Percentiles rank a stretch among this genome's conserved stretches.
These are phyloP conservation scores for Troides oblongomaculatus DNA, from an alignment of 2,888 invertebrate genomes.

Conservation along the genomic window DNA sequence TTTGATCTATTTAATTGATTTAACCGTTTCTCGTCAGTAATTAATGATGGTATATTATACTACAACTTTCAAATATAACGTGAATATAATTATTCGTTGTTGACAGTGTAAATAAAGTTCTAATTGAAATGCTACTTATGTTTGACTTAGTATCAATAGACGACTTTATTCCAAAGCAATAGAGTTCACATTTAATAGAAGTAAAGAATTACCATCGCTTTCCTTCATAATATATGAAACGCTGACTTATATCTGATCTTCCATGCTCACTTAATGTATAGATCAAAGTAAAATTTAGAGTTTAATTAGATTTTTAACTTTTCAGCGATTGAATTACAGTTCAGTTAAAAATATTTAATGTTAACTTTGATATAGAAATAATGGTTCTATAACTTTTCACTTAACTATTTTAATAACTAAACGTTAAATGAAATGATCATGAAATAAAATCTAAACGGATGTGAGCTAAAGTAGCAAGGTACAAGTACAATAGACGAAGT, in stretches of 20 bases:
- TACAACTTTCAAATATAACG: slow-evolving; percentile 44
- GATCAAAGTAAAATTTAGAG: no score
- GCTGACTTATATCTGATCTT: no score
- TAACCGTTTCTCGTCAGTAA: slow-evolving; percentile 42
- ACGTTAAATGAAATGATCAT: no score
- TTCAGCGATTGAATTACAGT: no score
- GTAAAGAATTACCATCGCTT: background rate
- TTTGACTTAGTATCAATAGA: background rate
- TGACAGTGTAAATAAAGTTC: slow-evolving; percentile 61
- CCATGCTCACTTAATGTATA: no score
- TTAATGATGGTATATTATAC: slow-evolving; percentile 53
- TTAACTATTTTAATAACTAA: no score
- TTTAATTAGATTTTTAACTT: no score
- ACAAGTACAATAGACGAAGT: background rate
- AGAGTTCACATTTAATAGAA: background rate
- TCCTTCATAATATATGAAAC: background rate
- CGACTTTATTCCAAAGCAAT: background rate
- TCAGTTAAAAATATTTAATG: no score
- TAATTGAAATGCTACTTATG: slow-evolving; percentile 45
- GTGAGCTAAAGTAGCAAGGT: no score
- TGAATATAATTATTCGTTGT: slow-evolving; percentile 60
- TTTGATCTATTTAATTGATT: slow-evolving; percentile 62
- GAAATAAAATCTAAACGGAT: no score
- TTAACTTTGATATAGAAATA: no score
- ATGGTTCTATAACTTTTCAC: no score